A percentile compares a stretch with the other conserved stretches of the same genome.
phyloP scores from a whole-genome alignment of 2,113 vertebrate species.

The Parotia lawesii region DNA sequence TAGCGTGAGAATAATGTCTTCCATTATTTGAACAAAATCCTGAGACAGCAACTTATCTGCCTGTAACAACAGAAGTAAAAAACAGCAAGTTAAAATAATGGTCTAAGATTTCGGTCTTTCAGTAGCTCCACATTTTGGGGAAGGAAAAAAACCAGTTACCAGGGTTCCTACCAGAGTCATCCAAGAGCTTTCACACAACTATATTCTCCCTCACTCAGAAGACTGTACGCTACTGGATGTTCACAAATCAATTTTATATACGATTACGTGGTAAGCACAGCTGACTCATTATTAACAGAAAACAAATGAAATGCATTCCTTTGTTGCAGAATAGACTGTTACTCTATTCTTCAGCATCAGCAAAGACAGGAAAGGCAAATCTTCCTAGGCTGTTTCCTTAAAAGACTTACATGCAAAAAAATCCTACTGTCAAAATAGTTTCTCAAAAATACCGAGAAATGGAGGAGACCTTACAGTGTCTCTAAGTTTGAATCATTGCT shows the following conservation, averaged over 20 bases:
- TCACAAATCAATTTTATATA: not conserved
- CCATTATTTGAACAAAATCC: constrained; percentile 99
- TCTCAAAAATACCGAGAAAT: not conserved
- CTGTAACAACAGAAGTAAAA: constrained; percentile 65
- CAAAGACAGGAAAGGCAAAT: not conserved
- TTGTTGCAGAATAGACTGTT: not conserved
- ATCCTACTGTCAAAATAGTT: not conserved
- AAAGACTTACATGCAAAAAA: not conserved
- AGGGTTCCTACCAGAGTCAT: not conserved
- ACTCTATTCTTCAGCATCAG: not conserved
- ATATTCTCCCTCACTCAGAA: not conserved
- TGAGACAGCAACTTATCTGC: constrained; percentile 98
- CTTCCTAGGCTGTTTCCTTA: not conserved
- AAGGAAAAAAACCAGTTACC: not conserved
- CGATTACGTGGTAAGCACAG: not conserved
- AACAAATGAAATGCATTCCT: not conserved
- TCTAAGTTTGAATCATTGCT: not conserved
- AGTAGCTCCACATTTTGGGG: not conserved
- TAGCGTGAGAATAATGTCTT: constrained; percentile 94
- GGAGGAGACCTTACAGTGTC: not conserved
- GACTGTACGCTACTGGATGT: accelerated
- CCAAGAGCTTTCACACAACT: not conserved
- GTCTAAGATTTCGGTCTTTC: not conserved
- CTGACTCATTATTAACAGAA: not conserved
- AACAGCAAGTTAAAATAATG: not conserved